Conservation (phyloP, 2,113 vertebrate genomes). For the Trachemys scripta region DNA sequence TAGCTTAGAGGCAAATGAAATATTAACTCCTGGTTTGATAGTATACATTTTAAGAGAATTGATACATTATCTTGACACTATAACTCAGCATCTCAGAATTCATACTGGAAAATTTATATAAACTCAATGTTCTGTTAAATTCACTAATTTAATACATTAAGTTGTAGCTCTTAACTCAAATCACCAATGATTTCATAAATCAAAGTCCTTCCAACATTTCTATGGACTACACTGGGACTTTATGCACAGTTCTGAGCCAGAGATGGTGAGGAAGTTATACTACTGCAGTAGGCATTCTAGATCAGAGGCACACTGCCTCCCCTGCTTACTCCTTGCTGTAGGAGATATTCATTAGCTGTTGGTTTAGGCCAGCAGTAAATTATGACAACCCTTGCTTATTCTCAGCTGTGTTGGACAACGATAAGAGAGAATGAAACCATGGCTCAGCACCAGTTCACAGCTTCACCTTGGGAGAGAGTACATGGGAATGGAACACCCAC, state of each 20-base stretch:
- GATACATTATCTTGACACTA: not conserved
- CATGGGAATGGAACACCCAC: not conserved
- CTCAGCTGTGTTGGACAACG: not conserved
- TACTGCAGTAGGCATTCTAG: not conserved
- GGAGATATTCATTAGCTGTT: not conserved
- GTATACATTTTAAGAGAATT: not conserved
- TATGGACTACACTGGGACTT: not conserved
- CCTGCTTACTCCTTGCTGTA: not conserved
- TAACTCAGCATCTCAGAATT: not conserved
- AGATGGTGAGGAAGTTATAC: not conserved
- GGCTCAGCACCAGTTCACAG: not conserved
- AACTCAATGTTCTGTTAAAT: not conserved
- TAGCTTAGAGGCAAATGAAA: not conserved
- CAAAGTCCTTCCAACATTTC: not conserved
- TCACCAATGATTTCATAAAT: not conserved
- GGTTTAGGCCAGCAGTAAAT: not conserved
- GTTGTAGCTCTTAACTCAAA: not conserved
- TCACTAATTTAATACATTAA: not conserved
- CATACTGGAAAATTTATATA: not conserved
- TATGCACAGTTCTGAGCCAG: not conserved
- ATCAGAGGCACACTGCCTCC: not conserved
- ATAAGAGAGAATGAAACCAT: not conserved
- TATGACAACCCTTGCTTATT: not conserved
- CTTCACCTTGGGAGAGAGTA: not conserved
- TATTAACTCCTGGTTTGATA: not conserved